A percentile compares a stretch with the other conserved stretches of the same genome.
These are phyloP conservation scores for Alaudala cheleensis DNA, from an alignment of 2,113 vertebrate genomes.

Conservation along the genomic window DNA sequence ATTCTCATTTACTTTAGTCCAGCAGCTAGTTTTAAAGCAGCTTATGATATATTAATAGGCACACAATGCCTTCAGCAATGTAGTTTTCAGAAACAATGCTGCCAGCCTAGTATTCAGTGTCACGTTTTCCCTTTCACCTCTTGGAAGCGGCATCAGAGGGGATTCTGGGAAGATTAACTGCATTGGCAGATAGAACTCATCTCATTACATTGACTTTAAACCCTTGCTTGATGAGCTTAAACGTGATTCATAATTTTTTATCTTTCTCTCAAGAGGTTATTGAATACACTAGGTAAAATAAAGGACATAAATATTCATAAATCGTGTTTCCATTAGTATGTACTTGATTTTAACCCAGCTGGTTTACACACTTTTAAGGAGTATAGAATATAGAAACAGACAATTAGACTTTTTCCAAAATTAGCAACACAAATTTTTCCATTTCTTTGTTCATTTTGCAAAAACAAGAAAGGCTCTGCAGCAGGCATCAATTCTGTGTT, in stretches of 20 bases:
- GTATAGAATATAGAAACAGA: background rate
- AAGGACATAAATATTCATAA: background rate
- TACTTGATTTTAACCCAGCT: background rate
- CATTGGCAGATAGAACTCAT: background rate
- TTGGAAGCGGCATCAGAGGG: background rate
- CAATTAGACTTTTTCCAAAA: background rate
- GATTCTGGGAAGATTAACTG: background rate
- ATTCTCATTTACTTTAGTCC: background rate
- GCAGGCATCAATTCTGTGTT: background rate
- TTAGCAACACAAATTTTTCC: background rate
- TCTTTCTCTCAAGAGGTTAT: background rate
- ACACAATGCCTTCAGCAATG: background rate
- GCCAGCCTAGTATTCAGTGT: background rate
- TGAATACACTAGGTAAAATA: conserved; percentile 20
- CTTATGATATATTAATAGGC: background rate
- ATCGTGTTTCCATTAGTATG: background rate
- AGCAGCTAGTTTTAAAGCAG: background rate
- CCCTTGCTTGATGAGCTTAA: background rate
- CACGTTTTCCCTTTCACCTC: background rate
- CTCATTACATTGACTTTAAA: conserved; percentile 21
- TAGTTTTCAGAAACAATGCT: background rate
- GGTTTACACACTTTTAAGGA: background rate
- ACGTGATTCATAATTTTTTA: background rate
- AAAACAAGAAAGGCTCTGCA: background rate
- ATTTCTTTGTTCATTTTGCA: background rate